Evolutionary conservation across 92 coral and sea anemone genomes (phyloP).

Genomic region (Pocillopora grandis): DNA sequence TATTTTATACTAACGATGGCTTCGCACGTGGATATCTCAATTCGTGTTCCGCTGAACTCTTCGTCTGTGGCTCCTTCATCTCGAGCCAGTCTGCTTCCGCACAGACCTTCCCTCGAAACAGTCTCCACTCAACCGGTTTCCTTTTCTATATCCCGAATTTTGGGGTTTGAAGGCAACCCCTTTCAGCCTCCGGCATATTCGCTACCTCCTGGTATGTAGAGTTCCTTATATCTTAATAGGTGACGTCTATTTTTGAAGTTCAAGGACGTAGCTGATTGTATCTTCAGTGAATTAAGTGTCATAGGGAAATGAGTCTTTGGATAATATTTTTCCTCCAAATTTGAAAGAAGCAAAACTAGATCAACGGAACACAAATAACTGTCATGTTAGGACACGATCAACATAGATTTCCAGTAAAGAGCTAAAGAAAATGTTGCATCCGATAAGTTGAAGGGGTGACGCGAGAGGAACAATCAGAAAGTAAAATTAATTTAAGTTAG

Average conservation of each 20-base stretch:
- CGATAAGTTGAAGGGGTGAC: too few species aligned
- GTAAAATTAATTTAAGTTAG: too few species aligned
- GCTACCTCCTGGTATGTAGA: background rate
- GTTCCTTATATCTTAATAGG: background rate
- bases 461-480: too few species aligned
- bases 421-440: too few species aligned
- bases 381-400: too few species aligned
- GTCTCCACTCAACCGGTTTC: constrained; percentile 25
- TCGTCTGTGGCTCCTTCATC: background rate
- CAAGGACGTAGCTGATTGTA: too few species aligned
- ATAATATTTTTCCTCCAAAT: too few species aligned
- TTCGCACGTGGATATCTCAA: background rate
- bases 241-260: background rate
- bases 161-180: constrained; percentile 10
- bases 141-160: constrained; percentile 33
- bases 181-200: background rate
- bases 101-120: background rate
- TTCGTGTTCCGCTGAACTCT: background rate
- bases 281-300: too few species aligned
- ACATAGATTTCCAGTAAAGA: too few species aligned
- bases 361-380: too few species aligned
- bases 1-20: background rate
- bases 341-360: too few species aligned
- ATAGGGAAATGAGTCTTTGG: too few species aligned
- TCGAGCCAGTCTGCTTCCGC: background rate